Evolutionary conservation across 2,888 invertebrate species (phyloP), one percentile per base, ranked within the genome.

Genomic region (Choristoneura rosaceana): DNA sequence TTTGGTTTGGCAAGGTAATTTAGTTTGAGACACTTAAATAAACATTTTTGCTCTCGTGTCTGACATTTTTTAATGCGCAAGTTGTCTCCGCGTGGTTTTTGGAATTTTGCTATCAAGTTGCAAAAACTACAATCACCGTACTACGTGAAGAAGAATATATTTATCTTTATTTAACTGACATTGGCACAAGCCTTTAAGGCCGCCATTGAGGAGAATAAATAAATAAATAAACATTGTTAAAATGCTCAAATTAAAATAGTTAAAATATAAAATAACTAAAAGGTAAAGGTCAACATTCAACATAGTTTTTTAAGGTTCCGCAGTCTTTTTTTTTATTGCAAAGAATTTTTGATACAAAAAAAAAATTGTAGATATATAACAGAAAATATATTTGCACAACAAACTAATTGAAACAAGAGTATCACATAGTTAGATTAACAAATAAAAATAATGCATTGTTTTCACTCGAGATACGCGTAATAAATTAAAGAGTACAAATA

Each of bases 401-500:
- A 17, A 17, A 65, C 17, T 65, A 64, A 50, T 47, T 64, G 9
- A 64, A 59, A 59, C 59, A 59, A 64, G 34, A 50, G 50, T 64
- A 64, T 66, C 59, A 41, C 7, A n/a, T 25, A 14, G 25, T 17
- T 38, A 47, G 3, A 41, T 41, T 41, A 66, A 66, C 65, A 50
- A 25, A 45, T 52, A 52, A 17, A 43, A 43, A 62, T 34, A 34
- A 50, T 66, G 65, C 65, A 66, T 66, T 66, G 25, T 52, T 66
- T 17, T 25, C 65, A 63, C 47, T 41, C 17, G 61, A 38, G 34
- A 38, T 38, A 59, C 59, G 59, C 59, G 38, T 59, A 59, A 41
- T 61, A 41, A 38, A 41, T 61, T 61, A 61, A 33, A 34, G 59
- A 3, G n/a, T 59, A 59, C 59, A 59, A 34, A 10, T n/a, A 17